phyloP scores from a whole-genome alignment of 2,888 invertebrate genomes.

The Lepas anatifera region DNA sequence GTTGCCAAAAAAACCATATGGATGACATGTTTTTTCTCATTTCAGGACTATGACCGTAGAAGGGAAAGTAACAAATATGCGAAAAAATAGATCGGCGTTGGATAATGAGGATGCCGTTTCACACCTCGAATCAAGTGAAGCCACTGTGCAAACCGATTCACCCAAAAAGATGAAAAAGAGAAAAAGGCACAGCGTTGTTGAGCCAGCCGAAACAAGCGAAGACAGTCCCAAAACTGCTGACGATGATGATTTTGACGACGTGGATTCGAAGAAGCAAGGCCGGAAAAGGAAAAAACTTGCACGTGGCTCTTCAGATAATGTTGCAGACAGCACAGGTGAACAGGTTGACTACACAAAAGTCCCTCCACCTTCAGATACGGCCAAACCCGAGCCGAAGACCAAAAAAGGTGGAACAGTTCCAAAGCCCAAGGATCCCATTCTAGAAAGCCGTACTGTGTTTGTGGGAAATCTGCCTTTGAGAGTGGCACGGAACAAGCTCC shows the following conservation, averaged over 20 bases:
- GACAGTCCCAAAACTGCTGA: constrained; percentile 35
- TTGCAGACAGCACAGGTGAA: constrained; percentile 65
- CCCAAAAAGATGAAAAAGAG: too few relatives aligned
- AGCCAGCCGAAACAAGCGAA: too few relatives aligned
- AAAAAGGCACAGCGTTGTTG: too few relatives aligned
- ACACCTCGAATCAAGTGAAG: too few relatives aligned
- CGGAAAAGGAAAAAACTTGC: constrained; percentile 47
- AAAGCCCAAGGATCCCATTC: constrained; percentile 9
- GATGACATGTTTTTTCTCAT: too few relatives aligned
- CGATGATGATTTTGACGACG: constrained; percentile 36
- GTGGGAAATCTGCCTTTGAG: constrained; percentile 17
- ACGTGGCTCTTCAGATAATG: constrained; percentile 61
- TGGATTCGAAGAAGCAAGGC: constrained; percentile 35
- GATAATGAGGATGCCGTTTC: too few relatives aligned
- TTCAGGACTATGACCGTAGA: too few relatives aligned
- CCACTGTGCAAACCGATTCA: too few relatives aligned
- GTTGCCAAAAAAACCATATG: too few relatives aligned
- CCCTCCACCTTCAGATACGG: constrained; percentile 36
- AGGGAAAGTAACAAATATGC: too few relatives aligned
- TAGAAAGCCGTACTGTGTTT: constrained; percentile 16
- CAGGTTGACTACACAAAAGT: constrained; percentile 66
- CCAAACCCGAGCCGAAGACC: constrained; percentile 38
- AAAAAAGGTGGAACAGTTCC: neutral
- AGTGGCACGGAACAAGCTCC: neutral
- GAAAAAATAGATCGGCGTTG: too few relatives aligned